Evolutionary conservation across 2,797 vertebrate genomes (phyloP), one percentile per base, ranked within the genome.

Genomic region (Typhlichthys eigenmanni): DNA sequence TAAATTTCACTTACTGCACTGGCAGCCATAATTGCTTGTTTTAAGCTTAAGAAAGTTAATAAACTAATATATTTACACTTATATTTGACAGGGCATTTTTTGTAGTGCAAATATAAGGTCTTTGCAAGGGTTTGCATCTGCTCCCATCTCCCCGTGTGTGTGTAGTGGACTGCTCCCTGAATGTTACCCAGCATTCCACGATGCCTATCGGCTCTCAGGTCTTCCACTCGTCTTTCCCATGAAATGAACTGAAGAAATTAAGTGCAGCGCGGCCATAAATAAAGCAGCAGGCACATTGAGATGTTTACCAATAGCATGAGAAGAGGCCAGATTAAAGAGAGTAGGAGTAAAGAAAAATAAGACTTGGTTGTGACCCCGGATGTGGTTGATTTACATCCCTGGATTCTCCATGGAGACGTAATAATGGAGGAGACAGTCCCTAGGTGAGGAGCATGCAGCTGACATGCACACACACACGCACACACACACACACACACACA

Each of bases 361-460:
- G 17, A 60, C 34, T 68, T 60, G 67, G 76, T 78, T 1, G 57
- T 24, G 53, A 62, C 68, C 72, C 84, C 84, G 82, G 85, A 90
- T 85, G 78, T 87, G 70, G 79, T 65, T 84, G 78, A 87, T 90
- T 89, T 90, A 89, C 80, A 60, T 63, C 46, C 74, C 68, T 3
- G 48, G 79, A 85, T 84, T 86, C 85, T 84, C 55, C 0, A 76
- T 45, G 13, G 69, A 79, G 76, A 82, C 58, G 67, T 76, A 70
- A 66, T 65, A 76, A 62, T 55, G 80, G 83, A 82, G 82, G 58
- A 52, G 72, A 74, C 73, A 32, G 81, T 87, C 87, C 83, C 81
- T 47, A 56, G 78, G 83, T 71, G 83, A 86, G 83, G 64, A 66
- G 78, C 66, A 78, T 0, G 68, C 65, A 61, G 79, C 69, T 56